Conservation (phyloP, 2,888 invertebrate species). For the Harpagoxenus sublaevis region DNA sequence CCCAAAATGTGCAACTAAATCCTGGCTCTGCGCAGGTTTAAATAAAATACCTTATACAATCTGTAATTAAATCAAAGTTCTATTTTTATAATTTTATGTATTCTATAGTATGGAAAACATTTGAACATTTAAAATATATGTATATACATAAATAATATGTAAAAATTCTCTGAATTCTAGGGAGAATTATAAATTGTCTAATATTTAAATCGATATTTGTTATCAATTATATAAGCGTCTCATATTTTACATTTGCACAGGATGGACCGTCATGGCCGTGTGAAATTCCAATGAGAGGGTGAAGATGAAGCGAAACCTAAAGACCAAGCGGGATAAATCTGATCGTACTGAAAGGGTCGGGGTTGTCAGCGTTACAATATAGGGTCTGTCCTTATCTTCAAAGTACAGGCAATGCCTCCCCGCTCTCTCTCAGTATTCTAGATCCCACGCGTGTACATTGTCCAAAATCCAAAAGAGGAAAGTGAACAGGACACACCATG, state of each 20-base stretch:
- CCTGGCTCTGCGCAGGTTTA: no score
- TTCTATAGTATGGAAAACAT: background rate
- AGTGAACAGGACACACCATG: conserved; percentile 80
- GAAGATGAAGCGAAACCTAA: conserved; percentile 25
- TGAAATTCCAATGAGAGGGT: conserved; percentile 38
- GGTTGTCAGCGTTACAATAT: conserved; percentile 70
- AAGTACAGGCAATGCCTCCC: conserved; percentile 80
- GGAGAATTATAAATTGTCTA: background rate
- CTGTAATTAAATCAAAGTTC: background rate
- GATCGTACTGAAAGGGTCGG: conserved; percentile 64
- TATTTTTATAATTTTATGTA: background rate
- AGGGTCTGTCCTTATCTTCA: conserved; percentile 85
- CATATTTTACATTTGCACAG: conserved; percentile 25
- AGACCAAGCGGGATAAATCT: conserved; percentile 57
- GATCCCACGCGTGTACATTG: conserved; percentile 66
- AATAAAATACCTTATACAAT: background rate
- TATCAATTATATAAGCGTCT: conserved; percentile 17
- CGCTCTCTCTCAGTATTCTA: conserved; percentile 73
- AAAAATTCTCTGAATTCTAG: background rate
- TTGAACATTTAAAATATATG: background rate
- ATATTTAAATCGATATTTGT: conserved; percentile 21
- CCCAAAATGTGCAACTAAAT: no score
- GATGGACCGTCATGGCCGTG: conserved; percentile 23
- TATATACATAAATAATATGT: background rate
- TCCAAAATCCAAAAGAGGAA: conserved; percentile 66